phyloP scores from a whole-genome alignment of 2,888 invertebrate genomes.

The Lucinisca nassula region DNA sequence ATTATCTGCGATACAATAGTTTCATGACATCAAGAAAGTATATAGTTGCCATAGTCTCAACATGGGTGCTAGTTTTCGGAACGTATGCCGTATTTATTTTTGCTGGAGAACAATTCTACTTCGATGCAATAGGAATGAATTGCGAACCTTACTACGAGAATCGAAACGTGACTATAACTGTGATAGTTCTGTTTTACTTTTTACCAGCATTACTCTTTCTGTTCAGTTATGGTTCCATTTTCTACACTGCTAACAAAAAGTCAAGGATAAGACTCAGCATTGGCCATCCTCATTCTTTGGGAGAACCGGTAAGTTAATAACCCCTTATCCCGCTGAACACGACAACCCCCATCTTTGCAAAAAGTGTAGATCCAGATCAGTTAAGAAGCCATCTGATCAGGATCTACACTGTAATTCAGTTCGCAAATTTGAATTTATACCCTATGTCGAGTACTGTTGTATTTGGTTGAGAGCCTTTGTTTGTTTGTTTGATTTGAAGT shows the following conservation, averaged over 20 bases:
- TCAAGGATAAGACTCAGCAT: constrained; percentile 32
- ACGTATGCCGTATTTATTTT: constrained; percentile 68
- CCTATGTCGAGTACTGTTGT: no score
- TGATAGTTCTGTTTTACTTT: constrained; percentile 67
- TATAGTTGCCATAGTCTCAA: constrained; percentile 53
- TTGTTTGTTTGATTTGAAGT: no score
- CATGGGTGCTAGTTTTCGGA: constrained; percentile 64
- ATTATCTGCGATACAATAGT: constrained; percentile 61
- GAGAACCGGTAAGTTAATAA: background rate
- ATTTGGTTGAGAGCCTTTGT: no score
- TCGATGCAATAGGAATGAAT: constrained; percentile 70
- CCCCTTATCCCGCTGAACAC: no score
- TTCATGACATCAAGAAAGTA: constrained; percentile 68
- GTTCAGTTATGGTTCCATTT: constrained; percentile 69
- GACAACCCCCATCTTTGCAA: no score
- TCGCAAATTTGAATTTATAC: no score
- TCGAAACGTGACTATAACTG: constrained; percentile 59
- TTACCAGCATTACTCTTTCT: constrained; percentile 59
- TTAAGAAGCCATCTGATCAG: no score
- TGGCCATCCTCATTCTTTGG: background rate
- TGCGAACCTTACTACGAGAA: constrained; percentile 72
- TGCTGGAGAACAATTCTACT: constrained; percentile 66
- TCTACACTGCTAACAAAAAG: constrained; percentile 43
- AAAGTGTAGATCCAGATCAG: no score
- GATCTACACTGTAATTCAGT: no score